Base-by-base conservation (phyloP, 2,888 invertebrate genomes). In the Stenotaenia linearis region DNA sequence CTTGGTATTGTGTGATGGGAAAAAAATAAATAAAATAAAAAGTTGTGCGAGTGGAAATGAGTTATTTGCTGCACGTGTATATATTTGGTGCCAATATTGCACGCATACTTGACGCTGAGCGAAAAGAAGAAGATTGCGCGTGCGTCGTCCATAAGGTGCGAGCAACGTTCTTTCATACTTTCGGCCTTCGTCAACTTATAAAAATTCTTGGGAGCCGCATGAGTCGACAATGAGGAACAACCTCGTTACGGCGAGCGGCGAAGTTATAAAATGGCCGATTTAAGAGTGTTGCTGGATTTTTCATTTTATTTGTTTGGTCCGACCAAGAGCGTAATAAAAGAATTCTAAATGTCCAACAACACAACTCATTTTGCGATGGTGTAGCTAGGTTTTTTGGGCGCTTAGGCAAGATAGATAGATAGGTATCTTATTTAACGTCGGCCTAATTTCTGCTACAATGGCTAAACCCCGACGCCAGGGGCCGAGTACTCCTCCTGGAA, bases 41-140 rank as follows among this genome's bases (percentile, higher is more conserved):
- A 61, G 61, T 61, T 61, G 61, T 23, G 9, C 45, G 77, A 15
- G 40, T 28, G 23, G 5, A 12, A n/a, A 23, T 77, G 77, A 77
- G 77, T 77, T 77, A 77, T 77, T 35, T 23, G 25, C 37, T 4
- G 77, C 23, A 77, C 77, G 77, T 77, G 77, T 77, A 40, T 77
- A 35, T 77, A 77, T 77, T 77, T 77, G 77, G 40, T 21, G 77
- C 77, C 61, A 45, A 77, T 77, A 77, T 77, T 77, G 77, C 40
- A 45, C 77, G 61, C 61, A 61, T 61, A 61, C 61, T 61, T 61
- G 25, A 61, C 25, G 23, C 61, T 23, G 12, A 7, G 61, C 2
- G 56, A 61, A 25, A 18, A 45, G 45, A 45, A 15, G 45, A 45
- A 45, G 25, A 61, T 25, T 61, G 61, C 61, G 61, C 61, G 61